Conservation (phyloP, 2,888 invertebrate genomes). For the Rhagophthalmus giganteus region DNA sequence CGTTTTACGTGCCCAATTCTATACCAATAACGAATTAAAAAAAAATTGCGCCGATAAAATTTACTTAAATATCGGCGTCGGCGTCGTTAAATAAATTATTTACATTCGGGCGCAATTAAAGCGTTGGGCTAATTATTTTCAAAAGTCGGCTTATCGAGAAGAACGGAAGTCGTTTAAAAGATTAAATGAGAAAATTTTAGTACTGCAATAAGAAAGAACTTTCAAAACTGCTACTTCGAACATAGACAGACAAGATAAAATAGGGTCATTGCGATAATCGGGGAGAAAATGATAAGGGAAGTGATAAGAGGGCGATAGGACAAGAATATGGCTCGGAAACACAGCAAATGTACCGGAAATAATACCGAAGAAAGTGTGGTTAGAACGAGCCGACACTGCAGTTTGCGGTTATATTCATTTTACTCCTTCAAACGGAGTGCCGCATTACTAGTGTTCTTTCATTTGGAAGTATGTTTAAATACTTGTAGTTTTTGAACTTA, state of each 20-base stretch:
- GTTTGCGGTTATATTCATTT: conserved; percentile 30
- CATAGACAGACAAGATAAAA: conserved; percentile 36
- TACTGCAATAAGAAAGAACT: conserved; percentile 6
- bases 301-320: conserved; percentile 49
- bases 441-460: conserved; percentile 29
- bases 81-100: neutral
- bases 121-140: too few relatives aligned
- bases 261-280: conserved; percentile 49
- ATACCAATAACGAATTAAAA: too few relatives aligned
- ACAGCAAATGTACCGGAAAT: conserved; percentile 55
- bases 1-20: too few relatives aligned
- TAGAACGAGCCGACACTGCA: conserved; percentile 38
- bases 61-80: too few relatives aligned
- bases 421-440: conserved; percentile 32
- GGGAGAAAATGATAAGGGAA: conserved; percentile 50
- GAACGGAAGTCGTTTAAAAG: neutral
- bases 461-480: conserved; percentile 33
- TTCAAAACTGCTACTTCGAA: conserved; percentile 13
- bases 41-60: too few relatives aligned
- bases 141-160: too few relatives aligned
- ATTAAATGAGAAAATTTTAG: neutral
- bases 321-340: conserved; percentile 55
- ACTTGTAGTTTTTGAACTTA: conserved; percentile 27
- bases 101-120: neutral
- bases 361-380: conserved; percentile 52